phyloP scores from a whole-genome alignment of 2,888 invertebrate genomes.

The Acanthoscelides obtectus region DNA sequence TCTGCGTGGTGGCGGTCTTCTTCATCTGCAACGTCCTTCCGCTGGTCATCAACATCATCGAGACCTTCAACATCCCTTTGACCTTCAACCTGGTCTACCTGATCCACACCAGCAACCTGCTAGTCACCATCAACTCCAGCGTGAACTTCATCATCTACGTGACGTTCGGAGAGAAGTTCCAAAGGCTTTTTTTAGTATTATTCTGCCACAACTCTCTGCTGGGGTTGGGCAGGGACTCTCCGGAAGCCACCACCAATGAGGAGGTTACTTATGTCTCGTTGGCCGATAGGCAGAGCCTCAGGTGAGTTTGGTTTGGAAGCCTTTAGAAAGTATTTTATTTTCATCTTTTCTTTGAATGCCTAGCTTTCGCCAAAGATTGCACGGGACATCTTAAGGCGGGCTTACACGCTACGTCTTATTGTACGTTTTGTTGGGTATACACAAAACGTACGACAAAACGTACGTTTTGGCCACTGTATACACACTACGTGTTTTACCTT shows the following conservation, averaged over 20 bases:
- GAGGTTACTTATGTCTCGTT: slow-evolving; percentile 73
- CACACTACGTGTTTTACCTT: no score
- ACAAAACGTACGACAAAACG: no score
- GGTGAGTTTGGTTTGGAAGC: slow-evolving; percentile 42
- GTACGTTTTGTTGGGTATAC: no score
- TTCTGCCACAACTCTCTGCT: slow-evolving; percentile 44
- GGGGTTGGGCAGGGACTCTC: slow-evolving; percentile 57
- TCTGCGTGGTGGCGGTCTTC: slow-evolving; percentile 92
- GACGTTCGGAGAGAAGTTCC: slow-evolving; percentile 96
- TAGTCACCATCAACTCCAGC: slow-evolving; percentile 95
- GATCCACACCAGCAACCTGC: slow-evolving; percentile 80
- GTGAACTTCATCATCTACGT: slow-evolving; percentile 98
- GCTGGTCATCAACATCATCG: slow-evolving; percentile 78
- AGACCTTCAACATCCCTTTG: slow-evolving; percentile 63
- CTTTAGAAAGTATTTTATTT: slow-evolving; percentile 1
- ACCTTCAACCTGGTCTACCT: slow-evolving; percentile 55
- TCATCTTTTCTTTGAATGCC: no score
- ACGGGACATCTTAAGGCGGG: no score
- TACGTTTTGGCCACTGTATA: no score
- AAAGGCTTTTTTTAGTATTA: slow-evolving; percentile 63
- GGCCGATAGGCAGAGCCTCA: slow-evolving; percentile 68
- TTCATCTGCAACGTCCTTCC: slow-evolving; percentile 88
- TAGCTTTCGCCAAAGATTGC: no score
- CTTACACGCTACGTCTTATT: no score
- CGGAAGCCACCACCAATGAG: slow-evolving; percentile 72